Conservation (phyloP, 2,797 vertebrate genomes). For the Hipposideros larvatus region DNA sequence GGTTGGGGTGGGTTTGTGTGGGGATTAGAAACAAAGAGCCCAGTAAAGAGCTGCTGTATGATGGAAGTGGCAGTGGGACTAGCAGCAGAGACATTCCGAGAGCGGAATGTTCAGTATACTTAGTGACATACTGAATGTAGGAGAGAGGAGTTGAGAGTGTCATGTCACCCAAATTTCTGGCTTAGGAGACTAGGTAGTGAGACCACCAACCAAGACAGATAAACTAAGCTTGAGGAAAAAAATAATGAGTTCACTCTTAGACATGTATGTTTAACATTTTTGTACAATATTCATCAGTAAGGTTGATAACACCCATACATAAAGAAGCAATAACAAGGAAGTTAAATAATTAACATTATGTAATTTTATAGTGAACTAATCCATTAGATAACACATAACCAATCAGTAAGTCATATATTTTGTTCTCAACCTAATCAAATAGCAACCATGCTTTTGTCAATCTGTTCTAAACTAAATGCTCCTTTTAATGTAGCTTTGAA, state of each 20-base stretch:
- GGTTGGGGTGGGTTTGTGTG: background rate
- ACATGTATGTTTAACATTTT: background rate
- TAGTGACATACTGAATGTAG: background rate
- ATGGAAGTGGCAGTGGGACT: background rate
- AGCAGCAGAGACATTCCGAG: background rate
- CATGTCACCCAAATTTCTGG: background rate
- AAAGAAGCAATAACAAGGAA: background rate
- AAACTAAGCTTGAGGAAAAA: constrained; percentile 9
- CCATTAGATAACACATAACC: background rate
- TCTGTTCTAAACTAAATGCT: background rate
- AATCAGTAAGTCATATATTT: background rate
- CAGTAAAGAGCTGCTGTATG: background rate
- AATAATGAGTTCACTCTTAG: background rate
- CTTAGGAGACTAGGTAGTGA: background rate
- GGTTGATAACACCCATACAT: background rate
- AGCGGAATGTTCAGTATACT: background rate
- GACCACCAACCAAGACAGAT: background rate
- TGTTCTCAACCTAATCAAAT: background rate
- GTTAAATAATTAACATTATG: background rate
- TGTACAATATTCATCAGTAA: background rate
- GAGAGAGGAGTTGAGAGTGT: background rate
- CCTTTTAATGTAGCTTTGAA: constrained; percentile 16
- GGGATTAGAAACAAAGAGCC: background rate
- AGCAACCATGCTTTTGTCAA: background rate
- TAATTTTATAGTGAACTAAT: background rate